phyloP scores from a whole-genome alignment of 2,113 vertebrate species.

The Sarotherodon lohbergeri region DNA sequence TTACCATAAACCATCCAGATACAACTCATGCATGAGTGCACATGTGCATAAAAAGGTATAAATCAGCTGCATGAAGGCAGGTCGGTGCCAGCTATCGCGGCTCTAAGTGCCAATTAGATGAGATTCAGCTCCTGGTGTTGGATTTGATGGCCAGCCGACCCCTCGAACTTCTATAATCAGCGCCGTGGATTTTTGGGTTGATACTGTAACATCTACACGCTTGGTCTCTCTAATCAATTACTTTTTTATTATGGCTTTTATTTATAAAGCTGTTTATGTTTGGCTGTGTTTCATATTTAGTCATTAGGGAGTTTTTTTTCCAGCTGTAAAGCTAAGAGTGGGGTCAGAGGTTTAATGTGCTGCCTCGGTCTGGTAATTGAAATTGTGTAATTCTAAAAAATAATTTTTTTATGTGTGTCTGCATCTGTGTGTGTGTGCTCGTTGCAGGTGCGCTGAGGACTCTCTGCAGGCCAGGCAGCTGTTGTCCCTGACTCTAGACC shows the following conservation, averaged over 20 bases:
- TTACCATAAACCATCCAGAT: constrained; percentile 56
- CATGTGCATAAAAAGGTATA: constrained; percentile 49
- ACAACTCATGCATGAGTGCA: constrained; percentile 38
- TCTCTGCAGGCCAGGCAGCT: constrained; percentile 75
- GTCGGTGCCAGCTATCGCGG: constrained; percentile 7
- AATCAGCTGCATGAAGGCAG: constrained; percentile 1
- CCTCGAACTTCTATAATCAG: constrained; percentile 9
- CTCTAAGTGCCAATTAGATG: constrained; percentile 48
- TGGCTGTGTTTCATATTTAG: background rate
- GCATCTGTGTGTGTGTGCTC: constrained; percentile 10
- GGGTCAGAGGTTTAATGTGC: constrained; percentile 23
- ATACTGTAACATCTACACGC: background rate
- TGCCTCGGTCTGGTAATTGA: constrained; percentile 10
- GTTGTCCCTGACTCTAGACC: constrained; percentile 85
- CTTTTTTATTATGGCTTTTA: background rate
- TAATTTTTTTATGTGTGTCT: background rate
- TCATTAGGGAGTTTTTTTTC: background rate
- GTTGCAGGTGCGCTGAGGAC: constrained; percentile 80
- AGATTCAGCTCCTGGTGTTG: constrained; percentile 15
- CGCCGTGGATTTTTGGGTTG: background rate
- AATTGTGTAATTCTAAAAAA: constrained; percentile 9
- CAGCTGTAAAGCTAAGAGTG: background rate
- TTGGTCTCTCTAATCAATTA: background rate
- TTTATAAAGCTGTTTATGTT: constrained; percentile 5
- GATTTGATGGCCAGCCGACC: constrained; percentile 12